A percentile compares a stretch with the other conserved stretches of the same genome.
These are phyloP conservation scores for Capromys pilorides DNA, from an alignment of 2,797 vertebrate genomes.

Conservation along the genomic window DNA sequence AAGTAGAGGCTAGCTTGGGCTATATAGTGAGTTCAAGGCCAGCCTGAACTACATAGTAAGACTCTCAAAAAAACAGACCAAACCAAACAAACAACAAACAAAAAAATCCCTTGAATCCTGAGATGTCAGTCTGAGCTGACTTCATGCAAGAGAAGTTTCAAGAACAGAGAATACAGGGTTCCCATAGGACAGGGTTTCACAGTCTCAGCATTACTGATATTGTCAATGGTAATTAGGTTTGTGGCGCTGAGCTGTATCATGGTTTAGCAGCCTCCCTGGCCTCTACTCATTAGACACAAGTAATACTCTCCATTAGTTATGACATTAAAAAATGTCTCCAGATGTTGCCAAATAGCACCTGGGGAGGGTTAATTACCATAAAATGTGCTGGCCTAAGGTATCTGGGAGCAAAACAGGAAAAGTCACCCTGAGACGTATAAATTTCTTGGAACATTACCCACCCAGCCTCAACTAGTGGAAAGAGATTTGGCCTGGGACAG, in stretches of 20 bases:
- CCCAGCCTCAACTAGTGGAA: neutral
- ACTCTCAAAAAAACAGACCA: neutral
- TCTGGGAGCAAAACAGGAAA: neutral
- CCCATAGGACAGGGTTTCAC: neutral
- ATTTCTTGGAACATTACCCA: neutral
- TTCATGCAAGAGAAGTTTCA: constrained; percentile 25
- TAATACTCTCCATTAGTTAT: neutral
- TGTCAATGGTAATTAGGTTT: neutral
- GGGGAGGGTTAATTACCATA: neutral
- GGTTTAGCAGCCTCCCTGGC: neutral
- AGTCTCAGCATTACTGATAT: neutral
- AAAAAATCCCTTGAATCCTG: neutral
- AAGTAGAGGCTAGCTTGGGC: neutral
- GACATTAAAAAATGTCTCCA: neutral
- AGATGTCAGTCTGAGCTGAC: neutral
- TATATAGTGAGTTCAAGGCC: neutral
- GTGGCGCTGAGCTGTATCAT: neutral
- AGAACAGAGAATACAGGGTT: neutral
- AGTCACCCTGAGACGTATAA: neutral
- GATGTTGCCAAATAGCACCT: neutral
- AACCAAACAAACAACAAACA: neutral
- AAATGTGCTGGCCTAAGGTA: neutral
- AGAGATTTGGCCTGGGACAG: neutral
- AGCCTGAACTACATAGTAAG: neutral
- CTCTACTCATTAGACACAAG: neutral